These are phyloP conservation scores for Bubo bubo DNA, from an alignment of 2,113 vertebrate genomes.

Conservation along the genomic window DNA sequence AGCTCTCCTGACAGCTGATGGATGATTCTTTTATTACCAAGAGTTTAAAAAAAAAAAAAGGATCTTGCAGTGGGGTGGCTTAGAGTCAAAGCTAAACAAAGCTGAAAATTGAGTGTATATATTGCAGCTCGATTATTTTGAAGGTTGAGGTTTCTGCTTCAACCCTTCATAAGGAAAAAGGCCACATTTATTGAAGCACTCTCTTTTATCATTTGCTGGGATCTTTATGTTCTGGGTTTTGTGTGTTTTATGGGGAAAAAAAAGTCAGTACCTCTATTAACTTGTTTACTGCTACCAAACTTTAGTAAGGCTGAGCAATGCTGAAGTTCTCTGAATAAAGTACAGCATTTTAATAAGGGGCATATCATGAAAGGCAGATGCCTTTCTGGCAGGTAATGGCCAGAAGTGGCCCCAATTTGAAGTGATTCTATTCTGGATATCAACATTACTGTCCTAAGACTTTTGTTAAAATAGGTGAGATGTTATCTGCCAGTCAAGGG, in stretches of 20 bases:
- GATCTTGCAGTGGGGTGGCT: not conserved
- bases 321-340: not conserved
- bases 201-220: not conserved
- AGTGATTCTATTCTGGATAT: not conserved
- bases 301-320: not conserved
- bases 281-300: not conserved
- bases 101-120: not conserved
- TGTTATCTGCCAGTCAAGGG: not conserved
- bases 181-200: not conserved
- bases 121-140: not conserved
- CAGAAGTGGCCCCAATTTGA: not conserved
- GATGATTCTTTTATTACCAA: conserved; percentile 17
- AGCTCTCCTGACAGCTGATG: not conserved
- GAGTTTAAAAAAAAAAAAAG: not conserved
- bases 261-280: not conserved
- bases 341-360: not conserved
- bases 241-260: not conserved
- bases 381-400: not conserved
- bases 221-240: not conserved
- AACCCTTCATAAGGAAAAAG: not conserved
- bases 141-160: not conserved
- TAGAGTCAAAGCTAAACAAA: not conserved
- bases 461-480: not conserved
- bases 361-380: not conserved
- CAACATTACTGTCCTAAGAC: not conserved